Conservation (phyloP, 2,888 invertebrate species). For the Phorcus lineatus region DNA sequence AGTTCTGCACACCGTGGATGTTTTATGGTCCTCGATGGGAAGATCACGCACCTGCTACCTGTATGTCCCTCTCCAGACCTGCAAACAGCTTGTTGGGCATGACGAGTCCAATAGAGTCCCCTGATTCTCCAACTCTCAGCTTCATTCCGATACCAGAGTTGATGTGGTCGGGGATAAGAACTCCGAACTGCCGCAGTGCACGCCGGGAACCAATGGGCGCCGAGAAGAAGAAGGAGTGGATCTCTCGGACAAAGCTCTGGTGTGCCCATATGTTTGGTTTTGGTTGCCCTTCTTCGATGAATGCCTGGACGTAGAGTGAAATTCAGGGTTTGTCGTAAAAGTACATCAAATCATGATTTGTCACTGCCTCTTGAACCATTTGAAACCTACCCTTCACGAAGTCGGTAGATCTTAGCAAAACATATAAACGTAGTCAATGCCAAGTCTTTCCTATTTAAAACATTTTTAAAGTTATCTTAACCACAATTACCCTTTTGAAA, state of each 20-base stretch:
- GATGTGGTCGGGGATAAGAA: slow-evolving; percentile 47
- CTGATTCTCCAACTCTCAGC: slow-evolving; percentile 35
- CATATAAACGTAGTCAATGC: no score
- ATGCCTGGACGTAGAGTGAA: slow-evolving; percentile 45
- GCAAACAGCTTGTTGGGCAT: slow-evolving; percentile 53
- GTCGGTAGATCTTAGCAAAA: no score
- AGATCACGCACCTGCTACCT: slow-evolving; percentile 55
- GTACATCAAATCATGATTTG: no score
- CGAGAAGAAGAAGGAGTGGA: slow-evolving; percentile 39
- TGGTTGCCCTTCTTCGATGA: slow-evolving; percentile 49
- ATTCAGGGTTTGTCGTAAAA: not conserved
- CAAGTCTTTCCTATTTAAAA: no score
- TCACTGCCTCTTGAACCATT: no score
- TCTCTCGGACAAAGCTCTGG: slow-evolving; percentile 41
- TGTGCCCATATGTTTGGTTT: slow-evolving; percentile 66
- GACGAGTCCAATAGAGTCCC: slow-evolving; percentile 37
- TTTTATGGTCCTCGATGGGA: not conserved
- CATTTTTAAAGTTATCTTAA: no score
- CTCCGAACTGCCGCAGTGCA: slow-evolving; percentile 67
- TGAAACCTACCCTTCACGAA: no score
- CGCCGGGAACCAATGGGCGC: slow-evolving; percentile 42
- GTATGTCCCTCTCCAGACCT: slow-evolving; percentile 43
- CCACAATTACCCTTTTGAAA: no score
- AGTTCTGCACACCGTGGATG: not conserved
- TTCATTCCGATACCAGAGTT: slow-evolving; percentile 56